Conservation (phyloP, 2,797 vertebrate species). For the Bovichtus variegatus region DNA sequence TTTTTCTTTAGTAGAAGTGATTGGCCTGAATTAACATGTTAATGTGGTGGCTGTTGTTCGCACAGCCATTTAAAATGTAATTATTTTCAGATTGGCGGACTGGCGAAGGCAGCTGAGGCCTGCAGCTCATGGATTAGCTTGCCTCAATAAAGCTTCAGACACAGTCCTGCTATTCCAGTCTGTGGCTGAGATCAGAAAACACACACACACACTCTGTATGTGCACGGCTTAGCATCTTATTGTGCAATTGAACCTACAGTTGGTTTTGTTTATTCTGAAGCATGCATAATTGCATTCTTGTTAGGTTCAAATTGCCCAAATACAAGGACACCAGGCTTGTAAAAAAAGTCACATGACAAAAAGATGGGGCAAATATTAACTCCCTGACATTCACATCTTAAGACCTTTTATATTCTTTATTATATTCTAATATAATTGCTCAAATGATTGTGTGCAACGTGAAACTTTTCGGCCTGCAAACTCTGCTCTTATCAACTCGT, state of each 20-base stretch:
- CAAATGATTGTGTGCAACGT: slow-evolving; percentile 1
- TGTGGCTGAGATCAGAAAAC: slow-evolving; percentile 14
- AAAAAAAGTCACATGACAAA: slow-evolving; percentile 17
- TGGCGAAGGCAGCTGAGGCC: slow-evolving; percentile 69
- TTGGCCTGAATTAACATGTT: slow-evolving; percentile 81
- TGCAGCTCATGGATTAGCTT: slow-evolving; percentile 71
- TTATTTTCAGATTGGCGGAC: slow-evolving; percentile 76
- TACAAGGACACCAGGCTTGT: not conserved
- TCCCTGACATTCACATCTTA: not conserved
- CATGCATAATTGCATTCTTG: slow-evolving; percentile 27
- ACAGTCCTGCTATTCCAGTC: slow-evolving; percentile 44
- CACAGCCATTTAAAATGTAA: slow-evolving; percentile 85
- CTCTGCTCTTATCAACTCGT: too few relatives aligned
- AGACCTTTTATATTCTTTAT: too few relatives aligned
- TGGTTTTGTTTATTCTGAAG: slow-evolving; percentile 38
- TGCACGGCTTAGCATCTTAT: slow-evolving; percentile 28
- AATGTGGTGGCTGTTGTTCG: slow-evolving; percentile 79
- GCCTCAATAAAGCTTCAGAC: slow-evolving; percentile 66
- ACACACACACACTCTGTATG: not conserved
- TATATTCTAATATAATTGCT: not conserved
- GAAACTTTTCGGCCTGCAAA: not conserved
- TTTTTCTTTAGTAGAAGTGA: slow-evolving; percentile 63
- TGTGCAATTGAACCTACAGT: slow-evolving; percentile 31
- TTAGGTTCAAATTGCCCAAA: slow-evolving; percentile 26
- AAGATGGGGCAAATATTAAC: not conserved